phyloP scores from a whole-genome alignment of 1,140 invertebrate species.

The Aphis craccivora region DNA sequence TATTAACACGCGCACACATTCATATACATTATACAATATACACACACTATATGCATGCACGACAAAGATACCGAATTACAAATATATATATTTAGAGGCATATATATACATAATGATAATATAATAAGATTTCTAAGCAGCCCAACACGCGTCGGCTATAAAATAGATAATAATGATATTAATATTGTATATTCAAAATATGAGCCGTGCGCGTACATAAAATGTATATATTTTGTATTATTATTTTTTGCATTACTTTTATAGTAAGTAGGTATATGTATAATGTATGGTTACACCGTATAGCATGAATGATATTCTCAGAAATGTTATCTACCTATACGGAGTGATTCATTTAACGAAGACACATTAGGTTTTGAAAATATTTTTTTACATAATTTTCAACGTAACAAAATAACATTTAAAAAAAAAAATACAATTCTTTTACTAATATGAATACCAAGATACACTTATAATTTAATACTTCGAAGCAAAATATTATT shows the following conservation, averaged over 20 bases:
- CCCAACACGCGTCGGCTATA: neutral
- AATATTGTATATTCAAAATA: neutral
- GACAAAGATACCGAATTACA: neutral
- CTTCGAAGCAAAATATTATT: too few species aligned
- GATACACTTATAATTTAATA: too few species aligned
- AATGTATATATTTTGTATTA: neutral
- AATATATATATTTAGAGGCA: neutral
- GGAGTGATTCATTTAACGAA: too few species aligned
- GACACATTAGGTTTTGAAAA: too few species aligned
- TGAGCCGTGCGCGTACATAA: neutral
- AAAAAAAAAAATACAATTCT: too few species aligned
- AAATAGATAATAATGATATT: neutral
- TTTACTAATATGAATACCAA: too few species aligned
- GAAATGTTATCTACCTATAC: neutral
- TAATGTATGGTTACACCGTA: neutral
- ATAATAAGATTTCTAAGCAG: neutral
- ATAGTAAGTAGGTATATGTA: neutral
- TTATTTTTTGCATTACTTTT: neutral
- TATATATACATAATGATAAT: neutral
- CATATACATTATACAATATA: neutral
- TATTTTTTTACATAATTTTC: too few species aligned
- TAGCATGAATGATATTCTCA: neutral
- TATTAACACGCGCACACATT: neutral
- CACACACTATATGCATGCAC: slow-evolving; percentile 11
- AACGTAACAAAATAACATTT: too few species aligned